A percentile compares a stretch with the other conserved stretches of the same genome.
phyloP scores from a whole-genome alignment of 2,797 vertebrate genomes.

The Menidia menidia region DNA sequence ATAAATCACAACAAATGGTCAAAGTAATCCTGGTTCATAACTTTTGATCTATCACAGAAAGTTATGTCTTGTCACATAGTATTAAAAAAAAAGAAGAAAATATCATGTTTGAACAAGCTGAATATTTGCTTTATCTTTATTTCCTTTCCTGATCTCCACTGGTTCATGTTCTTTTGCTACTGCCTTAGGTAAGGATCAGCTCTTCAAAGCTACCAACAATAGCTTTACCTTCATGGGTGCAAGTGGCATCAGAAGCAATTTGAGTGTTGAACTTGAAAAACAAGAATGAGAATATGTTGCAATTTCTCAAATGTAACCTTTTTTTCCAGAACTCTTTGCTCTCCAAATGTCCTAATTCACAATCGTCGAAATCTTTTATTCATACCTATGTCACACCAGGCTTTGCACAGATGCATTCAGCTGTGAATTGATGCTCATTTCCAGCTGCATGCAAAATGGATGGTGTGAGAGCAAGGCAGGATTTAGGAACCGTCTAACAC shows the following conservation, averaged over 20 bases:
- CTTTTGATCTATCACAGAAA: background rate
- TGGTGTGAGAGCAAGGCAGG: slow-evolving; percentile 53
- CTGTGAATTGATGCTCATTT: slow-evolving; percentile 53
- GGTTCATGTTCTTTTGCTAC: no score
- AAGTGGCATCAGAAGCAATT: background rate
- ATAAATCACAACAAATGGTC: background rate
- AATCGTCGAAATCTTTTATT: slow-evolving; percentile 6
- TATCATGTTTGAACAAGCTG: no score
- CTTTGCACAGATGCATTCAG: slow-evolving; percentile 30
- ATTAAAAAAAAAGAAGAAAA: no score
- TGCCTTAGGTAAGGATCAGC: no score
- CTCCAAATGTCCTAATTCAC: slow-evolving; percentile 18
- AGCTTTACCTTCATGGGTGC: background rate
- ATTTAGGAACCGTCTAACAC: slow-evolving; percentile 57
- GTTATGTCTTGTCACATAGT: background rate
- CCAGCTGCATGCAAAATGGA: slow-evolving; percentile 64
- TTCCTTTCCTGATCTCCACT: no score
- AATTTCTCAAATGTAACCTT: slow-evolving; percentile 11
- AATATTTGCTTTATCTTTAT: no score
- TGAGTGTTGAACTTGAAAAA: no score
- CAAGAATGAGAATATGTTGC: background rate
- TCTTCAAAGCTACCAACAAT: background rate
- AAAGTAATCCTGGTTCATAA: background rate
- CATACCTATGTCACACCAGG: slow-evolving; percentile 11
- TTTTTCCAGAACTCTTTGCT: slow-evolving; percentile 19